These are phyloP conservation scores for Netta rufina DNA, from an alignment of 2,797 vertebrate species.

Conservation along the genomic window DNA sequence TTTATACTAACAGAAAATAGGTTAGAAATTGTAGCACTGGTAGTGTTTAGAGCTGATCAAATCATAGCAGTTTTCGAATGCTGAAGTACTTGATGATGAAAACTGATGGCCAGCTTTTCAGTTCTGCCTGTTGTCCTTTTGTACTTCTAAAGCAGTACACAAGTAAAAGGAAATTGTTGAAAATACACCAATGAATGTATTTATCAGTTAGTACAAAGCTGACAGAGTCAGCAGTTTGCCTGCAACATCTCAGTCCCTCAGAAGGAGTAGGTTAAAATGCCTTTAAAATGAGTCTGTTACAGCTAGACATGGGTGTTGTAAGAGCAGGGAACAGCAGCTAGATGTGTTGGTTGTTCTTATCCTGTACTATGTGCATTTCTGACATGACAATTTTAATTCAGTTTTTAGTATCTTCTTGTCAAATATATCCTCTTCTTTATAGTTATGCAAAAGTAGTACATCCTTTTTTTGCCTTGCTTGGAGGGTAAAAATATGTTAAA, in stretches of 20 bases:
- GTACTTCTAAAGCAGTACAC: not conserved
- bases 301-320: not conserved
- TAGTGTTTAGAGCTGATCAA: not conserved
- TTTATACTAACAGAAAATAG: fast-evolving
- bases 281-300: not conserved
- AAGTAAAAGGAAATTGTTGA: not conserved
- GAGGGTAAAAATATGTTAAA: not conserved
- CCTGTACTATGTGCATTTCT: fast-evolving
- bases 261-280: not conserved
- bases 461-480: not conserved
- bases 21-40: not conserved
- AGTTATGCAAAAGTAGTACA: not conserved
- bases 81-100: not conserved
- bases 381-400: not conserved
- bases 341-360: not conserved
- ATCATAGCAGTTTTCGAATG: not conserved
- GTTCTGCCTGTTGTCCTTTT: not conserved
- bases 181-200: not conserved
- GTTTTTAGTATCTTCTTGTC: not conserved
- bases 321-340: not conserved
- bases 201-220: not conserved
- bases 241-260: not conserved
- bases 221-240: not conserved
- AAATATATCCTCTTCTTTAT: fast-evolving
- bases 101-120: not conserved